Percentiles rank a stretch among this genome's conserved stretches.
Conservation (phyloP, 2,888 invertebrate genomes). For the Noctua pronuba region DNA sequence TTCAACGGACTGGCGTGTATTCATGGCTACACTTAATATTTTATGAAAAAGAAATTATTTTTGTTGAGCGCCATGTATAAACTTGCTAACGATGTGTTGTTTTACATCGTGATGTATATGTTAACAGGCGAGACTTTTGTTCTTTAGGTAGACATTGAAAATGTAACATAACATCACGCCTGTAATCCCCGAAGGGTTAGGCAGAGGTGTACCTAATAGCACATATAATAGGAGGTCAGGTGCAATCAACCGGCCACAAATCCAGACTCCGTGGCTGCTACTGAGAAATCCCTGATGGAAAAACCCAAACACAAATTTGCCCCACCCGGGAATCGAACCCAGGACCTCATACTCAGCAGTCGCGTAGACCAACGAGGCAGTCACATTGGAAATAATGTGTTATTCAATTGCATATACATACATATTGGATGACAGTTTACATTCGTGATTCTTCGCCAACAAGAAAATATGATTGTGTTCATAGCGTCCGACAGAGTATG, state of each 20-base stretch:
- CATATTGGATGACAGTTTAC: neutral
- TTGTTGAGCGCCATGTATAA: slow-evolving; percentile 28
- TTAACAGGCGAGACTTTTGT: slow-evolving; percentile 7
- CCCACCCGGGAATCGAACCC: too few relatives aligned
- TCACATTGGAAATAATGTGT: slow-evolving; percentile 1
- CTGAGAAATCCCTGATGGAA: too few relatives aligned
- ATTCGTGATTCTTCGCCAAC: neutral
- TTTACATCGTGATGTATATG: slow-evolving; percentile 20
- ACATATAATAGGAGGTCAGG: too few relatives aligned
- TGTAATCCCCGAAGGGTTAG: too few relatives aligned
- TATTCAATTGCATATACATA: neutral
- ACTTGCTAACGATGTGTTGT: slow-evolving; percentile 45
- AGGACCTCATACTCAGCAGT: too few relatives aligned
- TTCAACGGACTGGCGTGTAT: slow-evolving; percentile 62
- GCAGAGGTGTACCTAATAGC: neutral
- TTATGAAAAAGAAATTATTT: slow-evolving; percentile 62
- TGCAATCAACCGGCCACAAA: too few relatives aligned
- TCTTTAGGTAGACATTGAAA: neutral
- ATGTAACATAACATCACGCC: neutral
- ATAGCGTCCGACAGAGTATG: neutral
- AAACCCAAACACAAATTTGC: too few relatives aligned
- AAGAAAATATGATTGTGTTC: neutral
- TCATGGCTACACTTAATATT: slow-evolving; percentile 61
- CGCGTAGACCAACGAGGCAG: too few relatives aligned
- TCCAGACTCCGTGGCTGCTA: too few relatives aligned